Conservation (phyloP, 2,888 invertebrate species). For the Drosophila phalerata region DNA sequence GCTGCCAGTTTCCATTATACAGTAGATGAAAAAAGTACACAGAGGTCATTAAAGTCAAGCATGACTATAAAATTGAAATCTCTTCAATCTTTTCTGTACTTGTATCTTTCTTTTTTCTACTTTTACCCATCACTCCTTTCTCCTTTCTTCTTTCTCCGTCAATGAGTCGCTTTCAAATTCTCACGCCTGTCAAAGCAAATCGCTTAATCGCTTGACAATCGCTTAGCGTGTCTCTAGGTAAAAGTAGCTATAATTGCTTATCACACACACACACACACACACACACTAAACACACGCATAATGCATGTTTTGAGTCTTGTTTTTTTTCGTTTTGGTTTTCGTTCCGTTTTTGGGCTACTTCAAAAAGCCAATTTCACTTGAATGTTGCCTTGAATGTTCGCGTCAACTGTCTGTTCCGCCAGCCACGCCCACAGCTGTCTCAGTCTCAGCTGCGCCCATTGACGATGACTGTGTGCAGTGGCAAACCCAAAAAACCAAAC, state of each 20-base stretch:
- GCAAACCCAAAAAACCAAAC: conserved; percentile 21
- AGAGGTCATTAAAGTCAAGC: conserved; percentile 30
- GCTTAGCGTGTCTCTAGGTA: conserved; percentile 19
- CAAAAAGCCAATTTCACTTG: conserved; percentile 49
- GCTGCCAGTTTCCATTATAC: conserved; percentile 24
- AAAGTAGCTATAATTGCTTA: conserved; percentile 24
- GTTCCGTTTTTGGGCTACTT: conserved; percentile 15
- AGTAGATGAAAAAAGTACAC: conserved; percentile 14
- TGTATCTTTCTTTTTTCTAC: background rate
- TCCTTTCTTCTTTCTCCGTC: background rate
- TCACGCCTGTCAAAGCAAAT: conserved; percentile 29
- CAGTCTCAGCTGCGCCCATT: conserved; percentile 37
- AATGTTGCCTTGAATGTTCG: conserved; percentile 20
- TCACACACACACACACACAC: background rate
- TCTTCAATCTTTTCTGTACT: conserved; percentile 4
- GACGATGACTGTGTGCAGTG: conserved; percentile 60
- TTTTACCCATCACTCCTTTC: background rate
- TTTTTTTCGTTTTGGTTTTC: background rate
- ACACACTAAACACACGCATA: conserved; percentile 1
- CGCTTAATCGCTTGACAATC: conserved; percentile 35
- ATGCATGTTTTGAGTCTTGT: conserved; percentile 22
- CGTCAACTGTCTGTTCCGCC: conserved; percentile 32
- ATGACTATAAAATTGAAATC: conserved; percentile 26
- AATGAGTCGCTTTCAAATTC: conserved; percentile 11
- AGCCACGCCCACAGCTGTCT: conserved; percentile 9